Percentiles rank a stretch among this genome's conserved stretches.
phyloP scores from a whole-genome alignment of 2,113 vertebrate species.

The Eublepharis macularius region DNA sequence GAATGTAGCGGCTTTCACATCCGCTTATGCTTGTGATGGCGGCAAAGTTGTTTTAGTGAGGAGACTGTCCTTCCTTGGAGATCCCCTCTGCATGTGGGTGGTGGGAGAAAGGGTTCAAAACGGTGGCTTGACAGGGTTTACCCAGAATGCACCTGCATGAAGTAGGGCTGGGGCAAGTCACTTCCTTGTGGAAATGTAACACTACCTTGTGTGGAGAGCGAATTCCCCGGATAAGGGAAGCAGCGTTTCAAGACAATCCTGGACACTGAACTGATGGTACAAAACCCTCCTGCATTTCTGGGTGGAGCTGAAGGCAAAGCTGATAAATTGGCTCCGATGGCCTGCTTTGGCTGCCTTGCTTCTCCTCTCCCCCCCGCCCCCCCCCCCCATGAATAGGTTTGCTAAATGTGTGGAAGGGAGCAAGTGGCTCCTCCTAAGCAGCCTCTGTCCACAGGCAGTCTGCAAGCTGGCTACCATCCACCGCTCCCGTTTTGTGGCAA shows the following conservation, averaged over 20 bases:
- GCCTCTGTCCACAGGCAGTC: rapidly evolving
- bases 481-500: neutral
- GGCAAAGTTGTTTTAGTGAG: conserved; percentile 22
- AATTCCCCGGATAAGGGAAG: neutral
- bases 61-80: conserved; percentile 8
- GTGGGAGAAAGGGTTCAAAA: rapidly evolving
- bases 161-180: neutral
- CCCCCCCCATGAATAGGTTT: neutral
- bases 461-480: rapidly evolving
- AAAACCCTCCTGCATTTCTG: neutral
- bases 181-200: conserved; percentile 29
- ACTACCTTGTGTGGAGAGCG: neutral
- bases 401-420: rapidly evolving
- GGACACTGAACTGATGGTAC: neutral
- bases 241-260: conserved; percentile 45
- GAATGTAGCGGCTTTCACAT: conserved; percentile 63
- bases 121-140: neutral
- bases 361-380: rapidly evolving
- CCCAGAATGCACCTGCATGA: rapidly evolving
- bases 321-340: too few relatives aligned
- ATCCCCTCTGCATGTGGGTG: neutral
- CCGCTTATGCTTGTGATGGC: conserved; percentile 21
- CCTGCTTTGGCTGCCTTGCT: rapidly evolving
- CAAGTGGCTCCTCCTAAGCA: rapidly evolving
- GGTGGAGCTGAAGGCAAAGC: neutral